A percentile compares a stretch with the other conserved stretches of the same genome.
Evolutionary conservation across 2,113 vertebrate species (phyloP).

Genomic region (Bos indicus): DNA sequence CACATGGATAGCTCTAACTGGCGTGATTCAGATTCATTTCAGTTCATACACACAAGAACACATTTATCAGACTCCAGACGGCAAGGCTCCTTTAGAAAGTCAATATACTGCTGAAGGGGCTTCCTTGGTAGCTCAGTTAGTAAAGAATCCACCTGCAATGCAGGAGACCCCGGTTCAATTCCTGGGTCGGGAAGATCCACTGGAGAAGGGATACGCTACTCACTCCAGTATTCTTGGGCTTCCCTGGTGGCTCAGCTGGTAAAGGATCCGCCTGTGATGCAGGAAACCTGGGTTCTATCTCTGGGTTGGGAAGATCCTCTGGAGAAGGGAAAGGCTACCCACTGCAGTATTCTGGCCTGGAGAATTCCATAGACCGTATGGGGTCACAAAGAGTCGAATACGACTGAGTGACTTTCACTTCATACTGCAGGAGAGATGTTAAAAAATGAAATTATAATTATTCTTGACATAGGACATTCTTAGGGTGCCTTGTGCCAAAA

Average conservation of each 20-base stretch:
- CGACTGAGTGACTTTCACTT: neutral
- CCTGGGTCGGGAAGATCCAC: neutral
- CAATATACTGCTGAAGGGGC: neutral
- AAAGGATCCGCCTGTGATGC: neutral
- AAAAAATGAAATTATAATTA: slow-evolving; percentile 60
- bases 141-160: neutral
- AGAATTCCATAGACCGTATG: neutral
- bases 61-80: slow-evolving; percentile 56
- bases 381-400: neutral
- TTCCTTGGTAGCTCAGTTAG: neutral
- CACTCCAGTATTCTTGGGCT: neutral
- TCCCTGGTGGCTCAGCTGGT: neutral
- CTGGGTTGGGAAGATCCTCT: neutral
- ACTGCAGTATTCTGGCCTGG: neutral
- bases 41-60: neutral
- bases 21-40: neutral
- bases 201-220: neutral
- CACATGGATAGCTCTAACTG: neutral
- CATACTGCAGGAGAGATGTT: neutral
- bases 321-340: neutral
- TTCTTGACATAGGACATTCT: slow-evolving; percentile 24
- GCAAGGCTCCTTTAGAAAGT: neutral
- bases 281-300: neutral
- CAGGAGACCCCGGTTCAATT: neutral
- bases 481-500: slow-evolving; percentile 40